Base-by-base conservation (phyloP, 1,140 invertebrate species). In the Drosophila burlai region DNA sequence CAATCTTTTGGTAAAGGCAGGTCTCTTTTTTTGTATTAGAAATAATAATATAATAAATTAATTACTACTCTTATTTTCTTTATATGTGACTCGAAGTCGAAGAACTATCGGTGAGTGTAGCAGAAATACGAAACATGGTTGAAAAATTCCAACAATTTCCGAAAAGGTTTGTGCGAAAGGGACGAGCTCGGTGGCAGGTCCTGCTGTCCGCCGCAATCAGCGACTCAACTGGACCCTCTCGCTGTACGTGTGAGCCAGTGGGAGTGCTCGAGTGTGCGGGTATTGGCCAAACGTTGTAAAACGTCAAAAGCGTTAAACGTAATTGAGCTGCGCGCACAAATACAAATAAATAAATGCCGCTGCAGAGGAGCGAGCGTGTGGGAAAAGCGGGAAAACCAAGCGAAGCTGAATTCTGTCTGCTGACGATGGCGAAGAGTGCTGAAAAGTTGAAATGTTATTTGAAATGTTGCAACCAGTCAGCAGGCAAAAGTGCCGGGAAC, bases 261-360 rank as follows among this genome's bases (percentile, higher is more conserved):
- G 50, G 52, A 65, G 63, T 61, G 62, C 54, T 47, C 71, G 52
- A 72, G 74, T 68, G 71, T 80, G 68, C 61, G 42, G 59, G 50
- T 63, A 42, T 38, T 65, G 81, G 83, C 65, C 55, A 81, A 24
- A 24, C 90, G 79, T 80, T 90, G 82, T 82, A 91, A 90, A 90
- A 90, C 85, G 85, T 90, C 85, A 90, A 90, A 90, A 90, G 86
- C 85, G 85, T 91, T 90, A 85, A 90, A 91, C 81, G 85, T 90
- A 90, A 90, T 90, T 90, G 85, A 90, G 85, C 85, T 90, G 86
- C 86, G 81, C 85, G 81, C 78, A 90, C 85, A 85, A 90, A 90
- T 89, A 89, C 85, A 89, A 89, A 89, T 90, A 89, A 89, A 89
- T 89, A 89, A 89, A 89, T 87, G 82, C 76, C 76, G 62, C 46